Evolutionary conservation across 2,797 vertebrate genomes (phyloP), one percentile per base, ranked within the genome.

Genomic region (Apogon talboti): DNA sequence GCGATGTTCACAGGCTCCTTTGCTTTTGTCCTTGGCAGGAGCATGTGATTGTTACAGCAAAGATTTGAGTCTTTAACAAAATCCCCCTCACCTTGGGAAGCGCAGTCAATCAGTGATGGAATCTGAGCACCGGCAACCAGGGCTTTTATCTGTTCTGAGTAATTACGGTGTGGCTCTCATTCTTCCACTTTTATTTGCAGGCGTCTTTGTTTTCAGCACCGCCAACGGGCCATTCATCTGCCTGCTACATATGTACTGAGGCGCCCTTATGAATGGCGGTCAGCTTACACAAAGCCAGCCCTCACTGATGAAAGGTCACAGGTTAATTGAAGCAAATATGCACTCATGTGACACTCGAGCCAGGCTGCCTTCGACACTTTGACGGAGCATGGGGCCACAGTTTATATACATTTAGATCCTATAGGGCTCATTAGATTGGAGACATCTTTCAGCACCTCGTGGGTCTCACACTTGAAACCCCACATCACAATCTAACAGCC

Each of bases 371-470:
- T 37, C 24, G 41, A 33, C 52, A 24, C 2, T 15, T 15, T 33
- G 24, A 56, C 7, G 6, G 24, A 56, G 28, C 37, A 11, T 9
- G 8, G 7, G 16, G 6, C 40, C 30, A 43, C 28, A 1, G 71
- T 78, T 69, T 73, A 67, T 47, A 28, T 63, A 67, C 76, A 15
- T 57, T 56, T 62, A 35, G 24, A 48, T 74, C 68, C 64, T 77
- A 10, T 7, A 60, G 75, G 74, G 64, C 53, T 75, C 62, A 70
- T 82, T 83, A 83, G 61, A 69, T 14, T 51, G 1, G 6, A 45
- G 33, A 1, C 30, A 1, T 87, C 75, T 64, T 53, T 85, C 78
- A 49, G n/a, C 81, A 74, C 68, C 65, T 68, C 53, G 28, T 21
- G 28, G 68, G 51, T 41, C 38, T 45, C 16, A 33, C 54, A 48